Evolutionary conservation across 2,797 vertebrate species (phyloP).

Genomic region (Gobio occitaniae): DNA sequence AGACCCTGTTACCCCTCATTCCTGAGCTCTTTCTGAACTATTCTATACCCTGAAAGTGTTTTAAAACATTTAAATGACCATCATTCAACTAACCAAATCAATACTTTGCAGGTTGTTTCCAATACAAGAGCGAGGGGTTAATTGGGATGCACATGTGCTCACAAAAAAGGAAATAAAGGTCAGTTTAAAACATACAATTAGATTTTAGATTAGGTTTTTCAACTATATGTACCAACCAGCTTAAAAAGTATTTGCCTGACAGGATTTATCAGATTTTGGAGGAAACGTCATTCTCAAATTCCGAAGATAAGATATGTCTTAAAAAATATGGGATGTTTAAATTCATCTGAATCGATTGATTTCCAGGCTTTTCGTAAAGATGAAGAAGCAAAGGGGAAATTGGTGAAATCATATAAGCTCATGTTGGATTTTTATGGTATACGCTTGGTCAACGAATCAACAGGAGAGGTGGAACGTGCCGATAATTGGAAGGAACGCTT

Average conservation of each 20-base stretch:
- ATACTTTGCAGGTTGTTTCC: slow-evolving; percentile 88
- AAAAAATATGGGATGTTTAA: background rate
- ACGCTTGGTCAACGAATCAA: slow-evolving; percentile 66
- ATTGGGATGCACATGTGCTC: slow-evolving; percentile 79
- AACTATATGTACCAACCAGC: background rate
- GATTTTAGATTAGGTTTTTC: background rate
- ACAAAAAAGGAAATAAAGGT: slow-evolving; percentile 85
- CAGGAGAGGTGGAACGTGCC: slow-evolving; percentile 78
- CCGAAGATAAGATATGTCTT: no score
- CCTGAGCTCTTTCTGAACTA: background rate
- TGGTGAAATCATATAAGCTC: slow-evolving; percentile 85
- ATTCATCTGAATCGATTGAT: background rate
- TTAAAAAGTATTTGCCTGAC: background rate
- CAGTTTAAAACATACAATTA: background rate
- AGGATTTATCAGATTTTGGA: background rate
- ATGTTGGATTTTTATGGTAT: slow-evolving; percentile 97
- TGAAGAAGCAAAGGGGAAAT: slow-evolving; percentile 67
- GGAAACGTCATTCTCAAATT: background rate
- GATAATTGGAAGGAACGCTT: slow-evolving; percentile 81
- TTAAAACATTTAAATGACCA: background rate
- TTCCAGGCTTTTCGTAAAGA: slow-evolving; percentile 79
- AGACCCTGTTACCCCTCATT: slow-evolving; percentile 47
- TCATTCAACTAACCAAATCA: background rate
- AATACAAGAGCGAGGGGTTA: slow-evolving; percentile 89
- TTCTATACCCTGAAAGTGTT: background rate